Percentiles rank a stretch among this genome's conserved stretches.
Evolutionary conservation across 2,888 invertebrate species (phyloP).

Genomic region (Dolichomitus sp.): DNA sequence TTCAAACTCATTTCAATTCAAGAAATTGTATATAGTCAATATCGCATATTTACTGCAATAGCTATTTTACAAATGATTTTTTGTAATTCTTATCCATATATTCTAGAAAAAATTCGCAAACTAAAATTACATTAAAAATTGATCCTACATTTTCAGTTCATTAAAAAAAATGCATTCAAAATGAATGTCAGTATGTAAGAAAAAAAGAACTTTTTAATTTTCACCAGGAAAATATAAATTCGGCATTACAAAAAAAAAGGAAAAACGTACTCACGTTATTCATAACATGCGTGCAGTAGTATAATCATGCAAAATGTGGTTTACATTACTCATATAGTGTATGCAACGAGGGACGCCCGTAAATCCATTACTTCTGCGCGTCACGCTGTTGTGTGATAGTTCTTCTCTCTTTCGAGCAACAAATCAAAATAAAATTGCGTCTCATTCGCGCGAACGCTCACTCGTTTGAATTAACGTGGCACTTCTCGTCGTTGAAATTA

Average conservation of each 20-base stretch:
- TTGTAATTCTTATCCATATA: background rate
- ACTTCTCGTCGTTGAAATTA: conserved; percentile 3
- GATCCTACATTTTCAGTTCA: no score
- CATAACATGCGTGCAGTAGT: background rate
- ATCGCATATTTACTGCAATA: background rate
- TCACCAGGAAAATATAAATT: background rate
- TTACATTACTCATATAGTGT: background rate
- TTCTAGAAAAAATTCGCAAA: background rate
- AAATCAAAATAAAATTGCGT: conserved; percentile 6
- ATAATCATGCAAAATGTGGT: background rate
- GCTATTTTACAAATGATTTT: background rate
- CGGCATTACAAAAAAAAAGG: background rate
- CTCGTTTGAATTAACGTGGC: background rate
- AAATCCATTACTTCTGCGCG: background rate
- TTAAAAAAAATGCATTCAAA: no score
- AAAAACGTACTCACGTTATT: background rate
- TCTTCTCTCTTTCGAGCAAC: background rate
- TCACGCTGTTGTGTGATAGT: background rate
- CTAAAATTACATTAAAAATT: background rate
- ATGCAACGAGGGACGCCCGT: background rate
- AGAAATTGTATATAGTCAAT: background rate
- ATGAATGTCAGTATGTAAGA: no score
- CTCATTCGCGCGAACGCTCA: background rate
- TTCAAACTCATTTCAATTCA: background rate
- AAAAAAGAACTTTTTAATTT: no score